Conservation (phyloP, 1,140 invertebrate species). For the Holotrichia oblita region DNA sequence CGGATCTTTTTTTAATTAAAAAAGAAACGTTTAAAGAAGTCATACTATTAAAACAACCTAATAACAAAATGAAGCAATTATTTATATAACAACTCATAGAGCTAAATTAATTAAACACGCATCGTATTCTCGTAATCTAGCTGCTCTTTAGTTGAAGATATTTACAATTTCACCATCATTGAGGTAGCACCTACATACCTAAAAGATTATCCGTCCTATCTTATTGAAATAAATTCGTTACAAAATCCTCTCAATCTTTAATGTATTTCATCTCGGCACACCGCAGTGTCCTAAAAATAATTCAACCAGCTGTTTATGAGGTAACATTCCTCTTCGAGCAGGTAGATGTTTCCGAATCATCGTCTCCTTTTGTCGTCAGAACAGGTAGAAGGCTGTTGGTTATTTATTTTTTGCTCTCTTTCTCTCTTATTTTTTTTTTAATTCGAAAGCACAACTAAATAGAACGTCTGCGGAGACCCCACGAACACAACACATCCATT, state of each 20-base stretch:
- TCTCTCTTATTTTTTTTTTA: neutral
- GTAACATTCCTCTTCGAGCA: slow-evolving; percentile 23
- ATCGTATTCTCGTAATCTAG: too few relatives aligned
- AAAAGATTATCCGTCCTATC: neutral
- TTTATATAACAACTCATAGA: too few relatives aligned
- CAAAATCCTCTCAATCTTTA: slow-evolving; percentile 5
- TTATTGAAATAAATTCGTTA: slow-evolving; percentile 3
- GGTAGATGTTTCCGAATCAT: slow-evolving; percentile 20
- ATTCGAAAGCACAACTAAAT: slow-evolving; percentile 12
- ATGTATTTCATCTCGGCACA: neutral
- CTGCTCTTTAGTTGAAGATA: neutral
- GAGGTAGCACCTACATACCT: neutral
- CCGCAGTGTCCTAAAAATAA: slow-evolving; percentile 2
- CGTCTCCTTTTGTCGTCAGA: neutral
- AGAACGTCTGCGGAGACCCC: slow-evolving; percentile 16
- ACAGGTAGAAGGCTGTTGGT: slow-evolving; percentile 18
- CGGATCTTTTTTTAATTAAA: too few relatives aligned
- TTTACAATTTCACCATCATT: neutral
- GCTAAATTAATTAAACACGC: too few relatives aligned
- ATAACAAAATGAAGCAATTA: too few relatives aligned
- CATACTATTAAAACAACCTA: too few relatives aligned
- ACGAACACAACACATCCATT: slow-evolving; percentile 18
- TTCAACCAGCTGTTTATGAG: slow-evolving; percentile 28
- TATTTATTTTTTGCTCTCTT: neutral
- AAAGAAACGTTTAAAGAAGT: too few relatives aligned